Conservation (phyloP, 1,140 invertebrate genomes). For the Dermatophagoides farinae region DNA sequence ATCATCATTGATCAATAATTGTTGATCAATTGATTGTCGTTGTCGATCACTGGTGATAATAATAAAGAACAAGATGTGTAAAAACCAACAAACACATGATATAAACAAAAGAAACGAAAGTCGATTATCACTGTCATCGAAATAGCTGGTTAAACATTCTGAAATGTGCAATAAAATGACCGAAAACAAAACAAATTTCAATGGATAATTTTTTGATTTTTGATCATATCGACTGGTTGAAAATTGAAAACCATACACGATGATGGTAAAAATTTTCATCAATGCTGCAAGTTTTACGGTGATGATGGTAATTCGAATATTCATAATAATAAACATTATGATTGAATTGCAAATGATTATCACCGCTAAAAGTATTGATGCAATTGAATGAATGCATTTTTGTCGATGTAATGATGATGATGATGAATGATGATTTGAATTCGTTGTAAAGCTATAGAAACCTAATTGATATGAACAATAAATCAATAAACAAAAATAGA, state of each 20-base stretch:
- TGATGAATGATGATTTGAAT: not conserved
- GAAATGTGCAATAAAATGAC: not conserved
- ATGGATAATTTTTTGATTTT: not conserved
- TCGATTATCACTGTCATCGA: not conserved
- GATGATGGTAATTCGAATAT: not conserved
- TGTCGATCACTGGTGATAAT: not conserved
- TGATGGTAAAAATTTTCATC: not conserved
- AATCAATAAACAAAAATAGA: not conserved
- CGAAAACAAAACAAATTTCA: not conserved
- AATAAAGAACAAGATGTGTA: not conserved
- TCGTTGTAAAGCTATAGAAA: not conserved
- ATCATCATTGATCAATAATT: not conserved
- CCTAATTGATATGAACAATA: not conserved
- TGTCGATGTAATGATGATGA: not conserved
- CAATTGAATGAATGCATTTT: not conserved
- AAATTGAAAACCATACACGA: not conserved
- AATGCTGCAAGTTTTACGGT: not conserved
- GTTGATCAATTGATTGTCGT: not conserved
- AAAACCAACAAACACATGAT: not conserved
- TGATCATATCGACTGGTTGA: no score
- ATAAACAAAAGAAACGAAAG: not conserved
- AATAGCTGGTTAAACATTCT: not conserved
- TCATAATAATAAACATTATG: no score
- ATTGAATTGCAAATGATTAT: not conserved
- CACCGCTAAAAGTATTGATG: not conserved